Conservation (phyloP, 2,113 vertebrate species). For the Anhinga rufa region DNA sequence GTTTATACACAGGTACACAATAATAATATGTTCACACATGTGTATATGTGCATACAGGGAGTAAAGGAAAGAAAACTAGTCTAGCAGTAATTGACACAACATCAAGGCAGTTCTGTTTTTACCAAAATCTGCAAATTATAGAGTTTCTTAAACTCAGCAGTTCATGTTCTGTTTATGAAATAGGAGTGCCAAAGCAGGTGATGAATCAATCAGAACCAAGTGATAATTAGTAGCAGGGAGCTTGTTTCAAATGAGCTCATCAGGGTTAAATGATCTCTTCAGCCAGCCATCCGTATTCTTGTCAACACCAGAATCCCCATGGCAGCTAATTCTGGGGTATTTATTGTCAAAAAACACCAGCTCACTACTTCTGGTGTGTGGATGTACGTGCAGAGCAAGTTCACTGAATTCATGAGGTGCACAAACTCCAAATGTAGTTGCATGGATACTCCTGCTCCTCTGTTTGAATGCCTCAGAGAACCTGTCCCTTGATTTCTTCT, state of each 20-base stretch:
- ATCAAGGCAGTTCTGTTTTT: not conserved
- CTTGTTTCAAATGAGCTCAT: slow-evolving; percentile 46
- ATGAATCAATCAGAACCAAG: slow-evolving; percentile 43
- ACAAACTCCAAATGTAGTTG: not conserved
- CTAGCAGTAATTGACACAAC: not conserved
- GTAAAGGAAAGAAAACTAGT: not conserved
- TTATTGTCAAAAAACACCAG: not conserved
- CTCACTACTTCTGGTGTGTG: not conserved
- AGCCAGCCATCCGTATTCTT: not conserved
- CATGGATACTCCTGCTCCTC: not conserved
- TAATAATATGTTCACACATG: not conserved
- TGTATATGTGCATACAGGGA: not conserved
- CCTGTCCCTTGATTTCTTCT: not conserved
- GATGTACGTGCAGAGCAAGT: not conserved
- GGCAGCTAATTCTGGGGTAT: not conserved
- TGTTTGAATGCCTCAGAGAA: not conserved
- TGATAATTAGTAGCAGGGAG: slow-evolving; percentile 39
- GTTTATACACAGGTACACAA: not conserved
- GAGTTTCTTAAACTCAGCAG: not conserved
- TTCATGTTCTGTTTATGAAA: slow-evolving; percentile 44
- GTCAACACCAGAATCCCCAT: not conserved
- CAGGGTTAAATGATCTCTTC: slow-evolving; percentile 47
- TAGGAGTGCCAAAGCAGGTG: not conserved
- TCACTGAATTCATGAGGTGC: not conserved
- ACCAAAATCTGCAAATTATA: not conserved